phyloP scores from a whole-genome alignment of 2,797 vertebrate species.

The Chelon labrosus region DNA sequence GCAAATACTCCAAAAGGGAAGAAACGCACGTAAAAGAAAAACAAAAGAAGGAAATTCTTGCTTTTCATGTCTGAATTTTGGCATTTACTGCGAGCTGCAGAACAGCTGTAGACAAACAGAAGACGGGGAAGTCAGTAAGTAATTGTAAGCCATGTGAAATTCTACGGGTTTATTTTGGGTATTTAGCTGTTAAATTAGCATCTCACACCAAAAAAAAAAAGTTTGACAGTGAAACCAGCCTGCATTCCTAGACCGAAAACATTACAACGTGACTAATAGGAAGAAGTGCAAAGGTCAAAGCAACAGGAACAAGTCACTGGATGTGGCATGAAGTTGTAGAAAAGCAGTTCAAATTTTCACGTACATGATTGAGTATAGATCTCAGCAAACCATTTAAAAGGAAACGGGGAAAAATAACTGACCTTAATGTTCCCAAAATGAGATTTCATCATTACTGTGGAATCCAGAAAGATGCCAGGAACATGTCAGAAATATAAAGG shows the following conservation, averaged over 20 bases:
- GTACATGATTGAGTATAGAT: slow-evolving; percentile 45
- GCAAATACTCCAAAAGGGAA: slow-evolving; percentile 72
- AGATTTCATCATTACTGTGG: slow-evolving; percentile 75
- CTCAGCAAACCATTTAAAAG: slow-evolving; percentile 53
- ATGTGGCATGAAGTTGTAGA: slow-evolving; percentile 58
- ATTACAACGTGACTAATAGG: slow-evolving; percentile 73
- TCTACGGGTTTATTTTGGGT: slow-evolving; percentile 20
- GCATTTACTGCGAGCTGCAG: slow-evolving; percentile 35
- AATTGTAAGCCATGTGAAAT: slow-evolving; percentile 13
- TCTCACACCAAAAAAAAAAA: slow-evolving; percentile 14
- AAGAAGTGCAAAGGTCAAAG: slow-evolving; percentile 72
- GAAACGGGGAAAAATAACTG: slow-evolving; percentile 60
- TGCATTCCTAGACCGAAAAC: slow-evolving; percentile 72
- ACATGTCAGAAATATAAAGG: slow-evolving; percentile 76
- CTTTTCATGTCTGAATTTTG: slow-evolving; percentile 65
- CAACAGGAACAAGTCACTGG: slow-evolving; percentile 75
- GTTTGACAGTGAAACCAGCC: slow-evolving; percentile 55
- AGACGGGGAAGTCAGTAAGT: slow-evolving; percentile 32
- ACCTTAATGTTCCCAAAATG: slow-evolving; percentile 67
- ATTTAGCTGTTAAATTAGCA: slow-evolving; percentile 30
- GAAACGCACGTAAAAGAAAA: slow-evolving; percentile 72
- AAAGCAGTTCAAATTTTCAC: slow-evolving; percentile 50
- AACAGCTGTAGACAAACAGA: slow-evolving; percentile 19
- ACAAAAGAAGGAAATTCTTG: slow-evolving; percentile 76
- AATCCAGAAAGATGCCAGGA: slow-evolving; percentile 80